These are phyloP conservation scores for Capreolus pygargus DNA, from an alignment of 2,113 vertebrate genomes.

Conservation along the genomic window DNA sequence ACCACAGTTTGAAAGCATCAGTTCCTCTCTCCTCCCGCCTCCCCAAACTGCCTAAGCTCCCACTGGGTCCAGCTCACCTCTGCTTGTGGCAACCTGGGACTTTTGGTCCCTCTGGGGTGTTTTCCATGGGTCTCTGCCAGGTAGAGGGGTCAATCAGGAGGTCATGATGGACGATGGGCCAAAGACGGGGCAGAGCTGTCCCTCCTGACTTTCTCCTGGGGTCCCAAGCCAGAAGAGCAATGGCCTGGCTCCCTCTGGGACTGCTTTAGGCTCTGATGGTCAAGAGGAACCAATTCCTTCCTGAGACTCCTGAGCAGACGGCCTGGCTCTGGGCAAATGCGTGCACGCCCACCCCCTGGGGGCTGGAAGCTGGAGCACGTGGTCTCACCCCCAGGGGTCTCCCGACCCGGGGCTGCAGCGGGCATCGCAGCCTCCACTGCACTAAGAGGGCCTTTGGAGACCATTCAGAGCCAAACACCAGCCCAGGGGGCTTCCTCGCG, in stretches of 20 bases:
- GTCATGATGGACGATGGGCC: not conserved
- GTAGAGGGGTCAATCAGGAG: too few relatives aligned
- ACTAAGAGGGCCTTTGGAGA: not conserved
- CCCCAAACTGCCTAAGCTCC: not conserved
- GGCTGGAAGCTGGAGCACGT: too few relatives aligned
- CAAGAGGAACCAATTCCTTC: too few relatives aligned
- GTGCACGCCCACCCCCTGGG: fast-evolving
- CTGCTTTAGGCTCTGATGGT: not conserved
- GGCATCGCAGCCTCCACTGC: not conserved
- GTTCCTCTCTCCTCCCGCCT: too few relatives aligned
- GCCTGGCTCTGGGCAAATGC: not conserved
- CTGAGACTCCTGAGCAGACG: too few relatives aligned
- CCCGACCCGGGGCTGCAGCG: not conserved
- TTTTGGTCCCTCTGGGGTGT: not conserved
- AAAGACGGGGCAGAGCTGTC: not conserved
- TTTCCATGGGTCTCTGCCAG: fast-evolving
- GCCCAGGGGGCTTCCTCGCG: too few relatives aligned
- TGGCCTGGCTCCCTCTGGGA: too few relatives aligned
- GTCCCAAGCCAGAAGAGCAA: not conserved
- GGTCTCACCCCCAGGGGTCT: too few relatives aligned
- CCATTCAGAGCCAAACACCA: not conserved
- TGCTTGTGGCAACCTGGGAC: not conserved
- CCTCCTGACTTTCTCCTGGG: not conserved
- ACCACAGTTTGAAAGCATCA: too few relatives aligned
- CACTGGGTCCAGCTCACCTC: not conserved